phyloP scores from a whole-genome alignment of 2,888 invertebrate genomes.

The Pharmacophagus antenor region DNA sequence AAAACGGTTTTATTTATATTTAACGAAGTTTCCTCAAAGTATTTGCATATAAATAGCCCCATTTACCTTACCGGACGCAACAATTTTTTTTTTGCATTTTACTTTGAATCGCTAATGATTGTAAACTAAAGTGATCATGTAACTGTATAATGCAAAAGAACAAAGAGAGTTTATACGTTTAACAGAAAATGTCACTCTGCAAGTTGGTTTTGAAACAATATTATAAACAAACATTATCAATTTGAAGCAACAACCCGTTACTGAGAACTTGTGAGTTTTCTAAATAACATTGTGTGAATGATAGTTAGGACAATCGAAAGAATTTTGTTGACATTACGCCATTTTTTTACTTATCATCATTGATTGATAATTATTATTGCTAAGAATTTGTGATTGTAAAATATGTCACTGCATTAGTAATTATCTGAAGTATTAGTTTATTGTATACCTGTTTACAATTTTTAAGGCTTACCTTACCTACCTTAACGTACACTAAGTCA shows the following conservation, averaged over 20 bases:
- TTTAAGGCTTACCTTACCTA: too few species aligned
- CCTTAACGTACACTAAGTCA: too few species aligned
- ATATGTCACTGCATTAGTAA: not conserved
- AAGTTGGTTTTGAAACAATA: constrained; percentile 55
- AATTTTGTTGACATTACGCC: constrained; percentile 49
- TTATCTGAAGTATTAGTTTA: not conserved
- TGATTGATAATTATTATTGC: not conserved
- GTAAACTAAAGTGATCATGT: constrained; percentile 53
- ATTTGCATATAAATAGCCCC: constrained; percentile 3
- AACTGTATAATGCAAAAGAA: constrained; percentile 58
- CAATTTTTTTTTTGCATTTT: constrained; percentile 29
- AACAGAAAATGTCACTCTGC: constrained; percentile 63
- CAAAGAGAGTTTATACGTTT: constrained; percentile 74
- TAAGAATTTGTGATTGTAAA: not conserved
- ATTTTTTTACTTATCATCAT: constrained; percentile 5
- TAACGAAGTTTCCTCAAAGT: too few species aligned
- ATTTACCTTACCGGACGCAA: constrained; percentile 6
- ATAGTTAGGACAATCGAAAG: constrained; percentile 46
- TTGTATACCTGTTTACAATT: too few species aligned
- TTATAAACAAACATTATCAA: constrained; percentile 45
- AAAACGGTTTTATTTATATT: too few species aligned
- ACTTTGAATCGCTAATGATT: constrained; percentile 35
- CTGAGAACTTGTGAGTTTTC: constrained; percentile 52
- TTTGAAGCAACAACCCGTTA: constrained; percentile 39
- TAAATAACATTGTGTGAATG: constrained; percentile 52